Base-by-base conservation (phyloP, 2,888 invertebrate genomes). In the Leucoma salicis region DNA sequence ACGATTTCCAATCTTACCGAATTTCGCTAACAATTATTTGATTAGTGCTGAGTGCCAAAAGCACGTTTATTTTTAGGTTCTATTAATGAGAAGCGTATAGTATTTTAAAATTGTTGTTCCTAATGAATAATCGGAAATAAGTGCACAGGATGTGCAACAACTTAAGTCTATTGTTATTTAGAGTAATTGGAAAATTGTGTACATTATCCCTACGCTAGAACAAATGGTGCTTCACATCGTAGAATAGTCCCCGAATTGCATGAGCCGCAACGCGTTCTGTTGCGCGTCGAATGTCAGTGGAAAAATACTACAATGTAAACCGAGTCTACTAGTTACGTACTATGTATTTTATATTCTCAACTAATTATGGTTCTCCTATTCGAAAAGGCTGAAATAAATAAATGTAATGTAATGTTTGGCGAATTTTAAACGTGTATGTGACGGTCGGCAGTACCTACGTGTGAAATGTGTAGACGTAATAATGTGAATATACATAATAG, bases 121-220 rank as follows among this genome's bases (percentile, higher is more conserved):
- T 88, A 88, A 85, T 74, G 73, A 82, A 77, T 82, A 80, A 74
- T 81, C 70, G 82, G 82, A 77, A 76, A 69, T 81, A 78, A 78
- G 78, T 71, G 71, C 79, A 70, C 76, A 41, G 59, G 48, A 70
- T 72, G 76, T 73, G 84, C 80, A 74, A 66, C 72, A 78, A 75
- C 66, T 69, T 85, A 81, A 78, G 74, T 82, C 71, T 86, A 84
- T 80, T 81, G 72, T 76, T 74, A 75, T 66, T 78, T 82, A 84
- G 83, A 83, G 63, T 86, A 83, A 76, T 78, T 72, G 78, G 75
- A 70, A 80, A 84, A 83, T 76, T 71, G 77, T 89, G 89, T 89
- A 89, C 87, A 89, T 89, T 87, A 74, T 81, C 88, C 89, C 82
- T 87, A 88, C 84, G 88, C 89, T 88, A 87, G 88, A 89, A 86